Conservation (phyloP, 2,797 vertebrate genomes). For the Syngnathus rostellatus region DNA sequence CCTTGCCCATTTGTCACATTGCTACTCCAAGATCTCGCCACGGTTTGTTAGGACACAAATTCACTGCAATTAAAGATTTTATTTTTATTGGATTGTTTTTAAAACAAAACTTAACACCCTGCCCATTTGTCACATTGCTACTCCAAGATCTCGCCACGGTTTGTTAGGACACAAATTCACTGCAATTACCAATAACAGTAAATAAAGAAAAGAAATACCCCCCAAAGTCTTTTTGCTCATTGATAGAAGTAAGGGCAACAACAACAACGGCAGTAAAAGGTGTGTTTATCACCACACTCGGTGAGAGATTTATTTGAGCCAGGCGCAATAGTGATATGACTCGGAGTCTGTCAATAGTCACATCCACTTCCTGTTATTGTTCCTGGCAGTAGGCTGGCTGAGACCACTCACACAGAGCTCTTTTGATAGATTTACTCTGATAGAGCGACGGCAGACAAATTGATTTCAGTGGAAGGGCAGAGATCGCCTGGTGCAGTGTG, state of each 20-base stretch:
- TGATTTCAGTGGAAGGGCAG: conserved; percentile 51
- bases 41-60: conserved; percentile 37
- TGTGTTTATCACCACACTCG: conserved; percentile 26
- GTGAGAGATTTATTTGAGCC: conserved; percentile 44
- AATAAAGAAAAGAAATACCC: conserved; percentile 37
- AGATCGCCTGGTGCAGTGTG: conserved; percentile 41
- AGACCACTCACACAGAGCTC: conserved; percentile 50
- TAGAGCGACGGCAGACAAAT: conserved; percentile 42
- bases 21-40: conserved; percentile 28
- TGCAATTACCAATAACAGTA: conserved; percentile 51
- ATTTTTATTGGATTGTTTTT: too few species aligned
- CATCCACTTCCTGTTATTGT: conserved; percentile 68
- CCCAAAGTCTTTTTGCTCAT: conserved; percentile 26
- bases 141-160: conserved; percentile 29
- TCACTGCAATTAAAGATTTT: conserved; percentile 37
- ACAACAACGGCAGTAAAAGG: conserved; percentile 34
- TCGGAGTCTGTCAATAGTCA: conserved; percentile 60
- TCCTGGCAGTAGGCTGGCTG: conserved; percentile 49
- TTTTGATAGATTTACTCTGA: conserved; percentile 48
- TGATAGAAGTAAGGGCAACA: conserved; percentile 33
- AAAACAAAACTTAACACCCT: too few species aligned
- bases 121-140: neutral
- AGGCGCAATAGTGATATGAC: conserved; percentile 53
- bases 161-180: conserved; percentile 41
- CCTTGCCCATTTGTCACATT: too few species aligned